Conservation (phyloP, 2,113 vertebrate species). For the Onychostoma macrolepis region DNA sequence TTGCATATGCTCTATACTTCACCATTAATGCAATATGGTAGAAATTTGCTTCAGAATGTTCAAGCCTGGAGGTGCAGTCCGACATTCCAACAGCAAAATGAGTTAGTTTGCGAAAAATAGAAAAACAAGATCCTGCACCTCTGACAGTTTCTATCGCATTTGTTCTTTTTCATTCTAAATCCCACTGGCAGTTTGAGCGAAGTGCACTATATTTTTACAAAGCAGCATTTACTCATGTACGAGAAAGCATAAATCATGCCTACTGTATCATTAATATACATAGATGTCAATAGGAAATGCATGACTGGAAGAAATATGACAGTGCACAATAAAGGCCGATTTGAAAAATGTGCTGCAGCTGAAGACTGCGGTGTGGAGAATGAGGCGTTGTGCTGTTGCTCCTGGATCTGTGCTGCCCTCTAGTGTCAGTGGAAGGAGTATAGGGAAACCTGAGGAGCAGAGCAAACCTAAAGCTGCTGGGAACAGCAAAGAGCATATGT, state of each 20-base stretch:
- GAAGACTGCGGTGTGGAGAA: constrained; percentile 48
- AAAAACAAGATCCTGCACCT: neutral
- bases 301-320: constrained; percentile 80
- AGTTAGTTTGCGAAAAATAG: constrained; percentile 11
- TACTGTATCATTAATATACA: constrained; percentile 78
- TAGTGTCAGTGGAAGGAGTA: constrained; percentile 73
- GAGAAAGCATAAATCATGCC: constrained; percentile 76
- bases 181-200: constrained; percentile 61
- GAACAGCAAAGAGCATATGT: neutral
- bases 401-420: constrained; percentile 87
- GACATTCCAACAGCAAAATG: neutral
- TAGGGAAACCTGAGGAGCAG: neutral
- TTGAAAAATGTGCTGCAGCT: constrained; percentile 72
- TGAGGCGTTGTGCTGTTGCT: constrained; percentile 11
- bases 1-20: neutral
- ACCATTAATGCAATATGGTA: neutral
- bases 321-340: constrained; percentile 69
- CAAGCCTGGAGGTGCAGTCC: constrained; percentile 15
- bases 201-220: constrained; percentile 71
- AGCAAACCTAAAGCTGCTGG: neutral
- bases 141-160: constrained; percentile 27
- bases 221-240: constrained; percentile 71
- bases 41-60: neutral
- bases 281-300: constrained; percentile 78
- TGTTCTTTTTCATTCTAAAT: constrained; percentile 48